These are phyloP conservation scores for Hippasteria phrygiana DNA, from an alignment of 53 echinoderm and acorn worm genomes.

Conservation along the genomic window DNA sequence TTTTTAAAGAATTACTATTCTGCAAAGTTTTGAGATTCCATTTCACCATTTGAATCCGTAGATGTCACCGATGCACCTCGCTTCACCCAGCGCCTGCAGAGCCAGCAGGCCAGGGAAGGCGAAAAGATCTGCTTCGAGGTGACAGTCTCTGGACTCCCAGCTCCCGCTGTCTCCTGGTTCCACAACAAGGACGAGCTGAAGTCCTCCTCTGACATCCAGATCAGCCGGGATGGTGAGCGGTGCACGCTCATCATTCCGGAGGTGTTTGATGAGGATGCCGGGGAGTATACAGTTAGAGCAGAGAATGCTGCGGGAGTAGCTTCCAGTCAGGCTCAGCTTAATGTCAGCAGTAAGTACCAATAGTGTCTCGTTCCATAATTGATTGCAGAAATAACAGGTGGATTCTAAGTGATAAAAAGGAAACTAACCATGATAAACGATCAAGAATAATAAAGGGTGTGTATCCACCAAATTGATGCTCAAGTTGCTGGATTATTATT, in stretches of 20 bases:
- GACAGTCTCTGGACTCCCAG: slow-evolving; percentile 76
- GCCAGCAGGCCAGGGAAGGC: slow-evolving; percentile 87
- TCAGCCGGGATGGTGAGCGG: slow-evolving; percentile 74
- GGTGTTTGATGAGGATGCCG: slow-evolving; percentile 96
- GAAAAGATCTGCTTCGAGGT: slow-evolving; percentile 85
- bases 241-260: slow-evolving; percentile 85
- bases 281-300: slow-evolving; percentile 88
- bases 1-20: background rate
- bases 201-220: slow-evolving; percentile 89
- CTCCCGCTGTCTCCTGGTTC: slow-evolving; percentile 85
- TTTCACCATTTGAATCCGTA: background rate
- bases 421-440: too few species aligned
- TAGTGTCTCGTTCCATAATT: background rate
- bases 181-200: slow-evolving; percentile 91
- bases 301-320: slow-evolving; percentile 92
- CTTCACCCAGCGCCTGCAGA: slow-evolving; percentile 86
- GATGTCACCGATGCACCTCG: slow-evolving; percentile 87
- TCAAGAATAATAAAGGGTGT: too few species aligned
- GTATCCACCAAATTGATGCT: too few species aligned
- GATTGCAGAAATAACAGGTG: background rate
- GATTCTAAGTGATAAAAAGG: too few species aligned
- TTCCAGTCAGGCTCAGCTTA: slow-evolving; percentile 83
- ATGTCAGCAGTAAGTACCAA: slow-evolving; percentile 85
- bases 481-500: too few species aligned
- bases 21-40: background rate